Evolutionary conservation across 1,140 invertebrate species (phyloP), one percentile per base, ranked within the genome.

Genomic region (Pseudobourletiella spinata): DNA sequence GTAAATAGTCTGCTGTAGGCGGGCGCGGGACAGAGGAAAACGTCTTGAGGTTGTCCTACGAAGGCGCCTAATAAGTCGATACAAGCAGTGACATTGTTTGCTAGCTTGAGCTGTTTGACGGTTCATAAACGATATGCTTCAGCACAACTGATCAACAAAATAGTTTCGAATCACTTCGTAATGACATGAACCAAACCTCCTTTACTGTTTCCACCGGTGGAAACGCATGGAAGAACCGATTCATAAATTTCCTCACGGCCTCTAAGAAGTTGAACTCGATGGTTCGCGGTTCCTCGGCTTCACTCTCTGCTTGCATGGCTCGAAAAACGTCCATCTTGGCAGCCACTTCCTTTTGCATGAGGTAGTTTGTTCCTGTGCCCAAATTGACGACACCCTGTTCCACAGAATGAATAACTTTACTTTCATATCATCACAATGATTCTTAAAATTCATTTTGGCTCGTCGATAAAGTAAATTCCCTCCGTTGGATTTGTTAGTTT

Each of bases 341-440:
- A 3, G 18, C 1, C 2, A 59, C 43, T 59, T 59, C 57, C 8
- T 39, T 29, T 8, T 46, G 20, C 57, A 59, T 59, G 1, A 59
- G 22, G 26, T 59, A 59, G 30, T 59, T 59, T 28, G 57, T 48
- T 18, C 35, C 57, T 24, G 22, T 59, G 6, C 57, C 57, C n/a
- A 59, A 30, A 59, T 59, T 59, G 1, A 59, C 57, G 8, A 48
- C 18, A 8, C 57, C 57, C 57, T 59, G 25, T 48, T 6, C n/a
- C 43, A 46, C n/a, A n/a, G n/a, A n/a, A n/a, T n/a, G n/a, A n/a
- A n/a, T n/a, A n/a, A n/a, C n/a, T n/a, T n/a, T n/a, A n/a, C n/a
- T n/a, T n/a, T n/a, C n/a, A n/a, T n/a, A n/a, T n/a, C n/a, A n/a
- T n/a, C n/a, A n/a, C n/a, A n/a, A n/a, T n/a, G n/a, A n/a, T n/a